phyloP scores from a whole-genome alignment of 2,797 vertebrate species.

The Lithobates sylvaticus region DNA sequence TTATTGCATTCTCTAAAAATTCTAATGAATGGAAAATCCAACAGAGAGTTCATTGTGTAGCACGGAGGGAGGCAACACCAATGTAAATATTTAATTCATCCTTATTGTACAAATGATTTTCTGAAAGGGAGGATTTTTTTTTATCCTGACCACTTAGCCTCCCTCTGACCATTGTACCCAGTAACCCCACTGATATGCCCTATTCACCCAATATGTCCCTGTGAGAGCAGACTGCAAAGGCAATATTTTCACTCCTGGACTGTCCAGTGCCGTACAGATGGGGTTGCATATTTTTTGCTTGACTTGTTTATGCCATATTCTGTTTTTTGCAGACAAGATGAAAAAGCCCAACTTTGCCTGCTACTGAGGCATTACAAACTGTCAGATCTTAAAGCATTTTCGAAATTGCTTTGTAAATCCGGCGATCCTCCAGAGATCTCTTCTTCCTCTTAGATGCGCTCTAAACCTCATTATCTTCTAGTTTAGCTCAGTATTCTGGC shows the following conservation, averaged over 20 bases:
- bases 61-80: too few relatives aligned
- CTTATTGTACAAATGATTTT: not conserved
- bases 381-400: constrained; percentile 60
- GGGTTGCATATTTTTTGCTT: not conserved
- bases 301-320: constrained; percentile 20
- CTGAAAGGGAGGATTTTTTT: not conserved
- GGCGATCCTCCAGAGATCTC: constrained; percentile 62
- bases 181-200: not conserved
- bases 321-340: constrained; percentile 37
- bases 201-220: not conserved
- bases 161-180: not conserved
- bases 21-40: too few relatives aligned
- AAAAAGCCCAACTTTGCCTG: constrained; percentile 32
- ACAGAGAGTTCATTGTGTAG: too few relatives aligned
- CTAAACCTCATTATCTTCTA: constrained; percentile 68
- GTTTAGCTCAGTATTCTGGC: constrained; percentile 66
- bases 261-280: constrained; percentile 5
- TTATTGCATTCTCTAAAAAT: too few relatives aligned
- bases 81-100: not conserved
- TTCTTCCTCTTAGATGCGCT: constrained; percentile 67
- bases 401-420: constrained; percentile 62
- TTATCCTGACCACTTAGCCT: not conserved
- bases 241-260: not conserved
- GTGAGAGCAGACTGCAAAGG: not conserved
- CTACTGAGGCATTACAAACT: constrained; percentile 52